Base-by-base conservation (phyloP, 1,140 invertebrate species). In the Heliconius nattereri region DNA sequence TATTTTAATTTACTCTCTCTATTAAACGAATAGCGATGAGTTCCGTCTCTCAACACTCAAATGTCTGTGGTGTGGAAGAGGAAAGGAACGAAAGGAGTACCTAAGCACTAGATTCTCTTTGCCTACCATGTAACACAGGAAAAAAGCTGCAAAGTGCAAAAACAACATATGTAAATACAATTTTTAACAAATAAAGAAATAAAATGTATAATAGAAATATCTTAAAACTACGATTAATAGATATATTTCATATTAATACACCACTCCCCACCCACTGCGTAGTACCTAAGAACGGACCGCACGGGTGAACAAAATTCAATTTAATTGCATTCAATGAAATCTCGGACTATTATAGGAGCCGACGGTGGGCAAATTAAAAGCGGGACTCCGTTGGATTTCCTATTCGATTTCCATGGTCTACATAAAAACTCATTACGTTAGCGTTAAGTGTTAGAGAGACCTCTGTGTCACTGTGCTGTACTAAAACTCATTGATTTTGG, bases 251-350 rank as follows among this genome's bases (percentile, higher is more conserved):
- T 66, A 66, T 9, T 66, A 66, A 66, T n/a, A n/a, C n/a, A n/a
- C n/a, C n/a, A n/a, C n/a, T 66, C 26, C 23, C 23, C 11, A 2
- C 57, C 23, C 57, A n/a, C 54, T 9, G 23, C 40, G 11, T 57
- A 57, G 7, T 57, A 57, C 23, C 8, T 66, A 66, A 9, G 11
- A 29, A 5, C 3, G 60, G n/a, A 57, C 60, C 60, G 60, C 26
- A 66, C 60, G 60, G 9, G 8, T 73, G 75, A 77, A 78, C 87
- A 89, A 90, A 92, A 90, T 91, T 85, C 87, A 90, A 90, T 92
- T 92, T 89, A 91, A 92, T 92, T 90, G 90, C 89, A 91, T 92
- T 90, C 86, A 90, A 88, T 89, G 90, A 91, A 91, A 93, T 91
- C 90, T 90, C 88, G 85, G 83, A 78, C 85, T 86, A 90, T 91